Base-by-base conservation (phyloP, 2,113 vertebrate genomes). In the Gasterosteus aculeatus region DNA sequence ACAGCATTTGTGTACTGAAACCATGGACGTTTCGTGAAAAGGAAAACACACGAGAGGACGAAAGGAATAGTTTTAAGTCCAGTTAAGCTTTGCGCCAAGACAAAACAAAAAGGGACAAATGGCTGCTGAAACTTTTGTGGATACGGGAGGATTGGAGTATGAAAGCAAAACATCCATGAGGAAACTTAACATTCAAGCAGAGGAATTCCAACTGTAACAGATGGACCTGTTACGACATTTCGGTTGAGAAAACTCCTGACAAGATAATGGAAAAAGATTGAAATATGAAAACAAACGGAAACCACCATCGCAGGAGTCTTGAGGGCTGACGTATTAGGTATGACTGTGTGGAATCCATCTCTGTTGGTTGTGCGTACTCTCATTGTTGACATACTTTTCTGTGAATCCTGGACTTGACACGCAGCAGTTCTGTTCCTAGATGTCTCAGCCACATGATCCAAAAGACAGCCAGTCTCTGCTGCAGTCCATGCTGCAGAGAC, bases 401-500 rank as follows among this genome's bases (percentile, higher is more conserved):
- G 38, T 56, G 22, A 47, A 35, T 66, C 63, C 18, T 59, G 61
- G 47, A 73, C 69, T 82, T 78, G 29, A 82, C 16, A 59, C 6
- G 4, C 41, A n/a, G 16, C 72, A 57, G 16, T 29, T 72, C 47
- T 57, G 22, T 42, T 77, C 6, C 75, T 86, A 82, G 83, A 95
- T 95, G 94, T 92, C 92, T 87, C 87, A 90, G 82, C 57, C 80
- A 83, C 61, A 56, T 57, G 86, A 87, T 59, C 18, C 85, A 42
- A 65, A 78, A 56, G 92, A 94, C 75, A 56, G 61, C 35, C 92
- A 94, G 72, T 80, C 73, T 35, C 65, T 94, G 81, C 69, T 95
- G 85, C 93, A 93, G 80, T 94, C 94, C 46, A 94, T 95, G 94
- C 89, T 94, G 87, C 89, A 93, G 87, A 93, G 67, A 80, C 82